A percentile compares a stretch with the other conserved stretches of the same genome.
phyloP scores from a whole-genome alignment of 2,113 vertebrate genomes.

The Alligator mississippiensis region DNA sequence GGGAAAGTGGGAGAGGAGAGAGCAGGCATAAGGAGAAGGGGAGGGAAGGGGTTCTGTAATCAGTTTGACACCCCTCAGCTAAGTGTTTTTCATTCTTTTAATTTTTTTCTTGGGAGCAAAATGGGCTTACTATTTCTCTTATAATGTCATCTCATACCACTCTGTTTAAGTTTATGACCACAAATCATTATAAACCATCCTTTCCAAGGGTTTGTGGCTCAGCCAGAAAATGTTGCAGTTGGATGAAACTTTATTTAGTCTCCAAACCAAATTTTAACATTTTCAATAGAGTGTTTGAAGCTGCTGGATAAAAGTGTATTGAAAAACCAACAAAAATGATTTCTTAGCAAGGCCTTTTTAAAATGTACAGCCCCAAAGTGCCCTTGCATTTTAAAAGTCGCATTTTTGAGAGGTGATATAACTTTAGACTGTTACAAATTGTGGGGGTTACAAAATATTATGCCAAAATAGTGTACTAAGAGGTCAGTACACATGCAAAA shows the following conservation, averaged over 20 bases:
- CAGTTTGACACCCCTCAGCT: too few species aligned
- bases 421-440: not conserved
- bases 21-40: too few species aligned
- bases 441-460: not conserved
- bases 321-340: not conserved
- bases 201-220: conserved; percentile 48
- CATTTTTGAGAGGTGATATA: conserved; percentile 12
- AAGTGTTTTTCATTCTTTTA: not conserved
- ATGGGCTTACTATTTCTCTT: conserved; percentile 18
- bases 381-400: not conserved
- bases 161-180: conserved; percentile 40
- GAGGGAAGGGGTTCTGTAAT: too few species aligned
- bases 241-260: conserved; percentile 25
- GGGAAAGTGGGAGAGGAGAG: too few species aligned
- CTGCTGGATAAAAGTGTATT: not conserved
- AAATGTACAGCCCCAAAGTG: not conserved
- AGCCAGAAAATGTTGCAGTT: conserved; percentile 52
- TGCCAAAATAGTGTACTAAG: not conserved
- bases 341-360: not conserved
- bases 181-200: conserved; percentile 35
- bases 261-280: conserved; percentile 16
- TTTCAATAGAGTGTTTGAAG: conserved; percentile 9
- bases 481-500: not conserved
- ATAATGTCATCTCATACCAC: not conserved
- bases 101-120: not conserved